Percentiles rank a stretch among this genome's conserved stretches.
phyloP scores from a whole-genome alignment of 1,140 invertebrate species.

The Pissodes strobi region DNA sequence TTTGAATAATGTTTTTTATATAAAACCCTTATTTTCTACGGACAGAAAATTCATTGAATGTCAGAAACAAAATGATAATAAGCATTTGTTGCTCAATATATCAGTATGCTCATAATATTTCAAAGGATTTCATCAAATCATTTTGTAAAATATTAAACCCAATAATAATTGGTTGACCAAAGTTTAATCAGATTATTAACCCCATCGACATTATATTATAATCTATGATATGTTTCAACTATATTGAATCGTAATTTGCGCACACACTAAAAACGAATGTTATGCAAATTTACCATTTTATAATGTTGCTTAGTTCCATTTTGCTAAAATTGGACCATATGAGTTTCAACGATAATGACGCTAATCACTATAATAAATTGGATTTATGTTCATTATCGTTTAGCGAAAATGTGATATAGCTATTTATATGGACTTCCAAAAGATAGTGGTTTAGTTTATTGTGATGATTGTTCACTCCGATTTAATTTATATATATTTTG shows the following conservation, averaged over 20 bases:
- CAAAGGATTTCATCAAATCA: too few species aligned
- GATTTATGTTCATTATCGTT: constrained; percentile 13
- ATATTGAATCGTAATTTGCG: constrained; percentile 3
- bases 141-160: neutral
- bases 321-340: neutral
- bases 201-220: neutral
- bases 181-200: constrained; percentile 1
- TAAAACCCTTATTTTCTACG: too few species aligned
- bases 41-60: too few species aligned
- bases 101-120: too few species aligned
- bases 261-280: neutral
- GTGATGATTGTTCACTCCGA: too few species aligned
- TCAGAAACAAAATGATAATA: too few species aligned
- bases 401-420: constrained; percentile 3
- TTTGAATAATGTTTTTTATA: too few species aligned
- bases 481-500: too few species aligned
- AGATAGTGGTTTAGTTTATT: too few species aligned
- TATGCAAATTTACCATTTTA: constrained; percentile 13
- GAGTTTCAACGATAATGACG: neutral
- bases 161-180: neutral
- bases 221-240: neutral
- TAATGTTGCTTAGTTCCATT: constrained; percentile 6
- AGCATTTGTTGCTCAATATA: too few species aligned
- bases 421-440: too few species aligned
- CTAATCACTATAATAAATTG: constrained; percentile 9